Conservation (phyloP, 1,140 invertebrate species). For the Brachionus plicatilis region DNA sequence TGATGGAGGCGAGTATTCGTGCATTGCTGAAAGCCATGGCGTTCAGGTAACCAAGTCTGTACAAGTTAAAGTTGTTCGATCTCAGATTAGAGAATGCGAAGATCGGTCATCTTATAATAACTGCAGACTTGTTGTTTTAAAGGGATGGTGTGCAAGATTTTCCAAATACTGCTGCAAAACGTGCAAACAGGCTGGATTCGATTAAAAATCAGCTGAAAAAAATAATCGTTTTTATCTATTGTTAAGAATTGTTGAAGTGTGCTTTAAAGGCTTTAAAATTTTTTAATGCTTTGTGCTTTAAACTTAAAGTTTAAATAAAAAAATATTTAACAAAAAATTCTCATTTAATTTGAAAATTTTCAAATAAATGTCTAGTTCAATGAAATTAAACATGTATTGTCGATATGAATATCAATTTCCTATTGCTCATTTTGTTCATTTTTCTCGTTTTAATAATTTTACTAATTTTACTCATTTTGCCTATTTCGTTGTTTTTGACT, state of each 20-base stretch:
- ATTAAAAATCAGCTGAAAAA: not conserved
- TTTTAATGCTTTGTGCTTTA: not conserved
- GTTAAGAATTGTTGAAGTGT: not conserved
- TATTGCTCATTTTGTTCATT: too few relatives aligned
- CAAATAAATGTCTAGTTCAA: too few relatives aligned
- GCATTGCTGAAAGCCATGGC: not conserved
- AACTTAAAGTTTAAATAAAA: not conserved
- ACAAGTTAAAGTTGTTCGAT: not conserved
- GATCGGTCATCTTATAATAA: constrained; percentile 30
- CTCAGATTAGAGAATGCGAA: not conserved
- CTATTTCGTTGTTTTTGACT: too few relatives aligned
- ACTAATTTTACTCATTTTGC: too few relatives aligned
- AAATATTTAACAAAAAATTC: not conserved
- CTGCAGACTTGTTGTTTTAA: constrained; percentile 2
- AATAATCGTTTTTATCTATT: not conserved
- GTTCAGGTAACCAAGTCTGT: not conserved
- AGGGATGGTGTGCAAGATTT: constrained; percentile 5
- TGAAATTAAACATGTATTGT: too few relatives aligned
- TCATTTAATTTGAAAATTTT: too few relatives aligned
- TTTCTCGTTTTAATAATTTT: too few relatives aligned
- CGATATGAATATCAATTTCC: too few relatives aligned
- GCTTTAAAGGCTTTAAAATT: not conserved
- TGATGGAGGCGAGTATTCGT: not conserved
- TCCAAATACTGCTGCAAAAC: constrained; percentile 23
- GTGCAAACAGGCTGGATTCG: not conserved